Conservation (phyloP, 2,888 invertebrate genomes). For the Prosopocoilus inquinatus region DNA sequence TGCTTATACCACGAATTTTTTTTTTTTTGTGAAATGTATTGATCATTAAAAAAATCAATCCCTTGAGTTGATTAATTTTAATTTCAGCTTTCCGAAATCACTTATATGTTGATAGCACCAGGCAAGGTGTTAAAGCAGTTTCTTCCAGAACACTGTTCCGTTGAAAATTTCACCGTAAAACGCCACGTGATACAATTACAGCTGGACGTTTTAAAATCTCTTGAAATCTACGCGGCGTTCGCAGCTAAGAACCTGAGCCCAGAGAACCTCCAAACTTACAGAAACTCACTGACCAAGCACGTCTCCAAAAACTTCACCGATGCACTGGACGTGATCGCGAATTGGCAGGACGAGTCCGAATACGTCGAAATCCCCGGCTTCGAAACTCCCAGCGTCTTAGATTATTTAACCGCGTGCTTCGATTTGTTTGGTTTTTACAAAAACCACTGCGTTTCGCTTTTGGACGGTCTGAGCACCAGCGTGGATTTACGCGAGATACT, state of each 20-base stretch:
- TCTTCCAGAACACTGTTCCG: slow-evolving; percentile 31
- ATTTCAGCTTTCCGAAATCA: slow-evolving; percentile 40
- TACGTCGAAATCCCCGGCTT: slow-evolving; percentile 23
- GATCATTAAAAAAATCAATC: no score
- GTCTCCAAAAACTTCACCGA: slow-evolving; percentile 43
- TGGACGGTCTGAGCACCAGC: slow-evolving; percentile 41
- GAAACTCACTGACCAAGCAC: slow-evolving; percentile 22
- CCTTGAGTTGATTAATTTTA: not conserved
- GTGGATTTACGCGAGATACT: slow-evolving; percentile 10
- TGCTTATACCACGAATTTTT: not conserved
- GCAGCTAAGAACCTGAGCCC: slow-evolving; percentile 6
- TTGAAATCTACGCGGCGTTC: slow-evolving; percentile 24
- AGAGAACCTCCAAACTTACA: slow-evolving; percentile 15
- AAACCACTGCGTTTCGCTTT: slow-evolving; percentile 55
- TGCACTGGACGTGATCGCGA: slow-evolving; percentile 40
- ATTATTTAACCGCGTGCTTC: slow-evolving; percentile 48
- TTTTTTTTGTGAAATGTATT: not conserved
- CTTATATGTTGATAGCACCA: slow-evolving; percentile 41
- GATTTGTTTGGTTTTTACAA: slow-evolving; percentile 58
- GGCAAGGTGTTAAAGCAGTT: slow-evolving; percentile 38
- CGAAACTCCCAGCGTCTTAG: slow-evolving; percentile 29
- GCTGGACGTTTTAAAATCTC: slow-evolving; percentile 31
- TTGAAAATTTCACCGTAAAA: slow-evolving; percentile 44
- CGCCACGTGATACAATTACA: slow-evolving; percentile 48
- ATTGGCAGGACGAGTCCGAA: slow-evolving; percentile 39